Evolutionary conservation across 2,888 invertebrate genomes (phyloP), one percentile per base, ranked within the genome.

Genomic region (Epirrita christyi): DNA sequence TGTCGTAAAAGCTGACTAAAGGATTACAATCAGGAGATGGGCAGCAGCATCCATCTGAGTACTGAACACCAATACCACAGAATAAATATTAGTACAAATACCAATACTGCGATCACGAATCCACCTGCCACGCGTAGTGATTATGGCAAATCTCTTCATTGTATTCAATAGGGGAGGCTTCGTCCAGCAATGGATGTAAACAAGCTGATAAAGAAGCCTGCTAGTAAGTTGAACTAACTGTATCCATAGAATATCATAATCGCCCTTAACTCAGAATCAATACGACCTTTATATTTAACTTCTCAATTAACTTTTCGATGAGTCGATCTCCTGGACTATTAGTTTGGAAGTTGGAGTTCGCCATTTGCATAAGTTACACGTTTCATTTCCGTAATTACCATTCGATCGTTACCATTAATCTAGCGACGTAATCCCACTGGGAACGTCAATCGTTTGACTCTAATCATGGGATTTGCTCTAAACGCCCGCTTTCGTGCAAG

Each of bases 361-460:
- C 71, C 73, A 86, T 85, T 86, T 86, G 80, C 83, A 85, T 87
- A 85, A 86, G 78, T 83, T 83, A 80, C 78, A 80, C 80, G 78
- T 84, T 82, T 82, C 78, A 82, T 83, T 83, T 81, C 76, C 78
- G 77, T 85, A 86, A 87, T 87, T 84, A 85, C 81, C 75, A 78
- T 78, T 78, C 76, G 75, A 83, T 82, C 78, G 78, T 78, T 78
- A 75, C 78, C 80, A 86, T 87, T 83, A 84, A 86, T 86, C 85
- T 84, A 75, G 64, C 67, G 63, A 72, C 73, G 69, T 78, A 80
- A 82, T 81, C 83, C 81, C 80, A 72, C 75, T 70, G 77, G 74
- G 78, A 76, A 73, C 76, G 81, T 85, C 85, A 83, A 81, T 84
- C 83, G 81, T 72, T 80, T 81, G 76, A 75, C 78, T 83, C 77